Base-by-base conservation (phyloP, 2,113 vertebrate genomes). In the Leucoraja erinaceus region DNA sequence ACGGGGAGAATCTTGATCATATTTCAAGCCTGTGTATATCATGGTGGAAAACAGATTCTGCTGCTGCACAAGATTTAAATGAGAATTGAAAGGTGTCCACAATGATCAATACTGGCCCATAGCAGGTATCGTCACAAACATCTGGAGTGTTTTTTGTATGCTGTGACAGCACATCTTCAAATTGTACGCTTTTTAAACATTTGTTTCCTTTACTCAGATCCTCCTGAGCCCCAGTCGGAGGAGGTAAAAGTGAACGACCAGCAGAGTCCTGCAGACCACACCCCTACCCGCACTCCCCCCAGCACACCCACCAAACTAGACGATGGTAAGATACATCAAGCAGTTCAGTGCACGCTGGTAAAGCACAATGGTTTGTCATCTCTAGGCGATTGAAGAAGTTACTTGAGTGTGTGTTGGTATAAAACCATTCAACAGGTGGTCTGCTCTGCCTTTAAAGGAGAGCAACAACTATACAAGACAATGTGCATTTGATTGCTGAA, bases 271-370 rank as follows among this genome's bases (percentile, higher is more conserved):
- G 94, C 95, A 1, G 96, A 97, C 0, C 94, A 79, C 90, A 47
- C 94, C 0, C 91, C 95, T 2, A 97, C 96, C 74, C 95, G 95
- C 94, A 98, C 98, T 0, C 98, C 98, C 22, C 98, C 98, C 93
- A 98, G 98, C 93, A 98, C 98, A 22, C 98, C 98, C 0, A 93
- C 97, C 93, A 97, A 97, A 95, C 95, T 96, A 93, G 98, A 98
- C 93, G 98, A 99, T 97, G 99, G 99, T 99, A 98, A 14, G 98
- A 94, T 38, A 33, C 83, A 56, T 59, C 68, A 92, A 92, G 54
- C n/a, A 47, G 68, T 72, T 54, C 22, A 25, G 11, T 91, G 38
- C 25, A 4, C 9, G 70, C 31, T 7, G 47, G 10, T 25, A 31
- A 47, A 91, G 38, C 66, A 72, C 70, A 31, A 47, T 72, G 90